Percentiles rank a stretch among this genome's conserved stretches.
phyloP scores from a whole-genome alignment of 2,797 vertebrate species.

The Labroides dimidiatus region DNA sequence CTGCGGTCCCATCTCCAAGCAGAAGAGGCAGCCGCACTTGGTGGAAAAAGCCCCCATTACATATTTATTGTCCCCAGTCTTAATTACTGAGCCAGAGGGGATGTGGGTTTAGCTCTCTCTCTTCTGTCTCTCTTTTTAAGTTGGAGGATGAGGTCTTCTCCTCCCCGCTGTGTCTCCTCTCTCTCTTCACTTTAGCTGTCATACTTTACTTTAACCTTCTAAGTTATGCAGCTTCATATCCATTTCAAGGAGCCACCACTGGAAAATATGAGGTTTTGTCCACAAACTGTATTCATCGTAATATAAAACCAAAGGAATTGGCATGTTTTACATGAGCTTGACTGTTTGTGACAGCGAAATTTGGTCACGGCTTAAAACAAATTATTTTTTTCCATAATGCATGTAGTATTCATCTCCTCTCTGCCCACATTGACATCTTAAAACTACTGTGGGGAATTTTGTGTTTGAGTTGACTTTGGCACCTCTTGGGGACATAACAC shows the following conservation, averaged over 20 bases:
- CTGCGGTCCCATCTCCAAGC: conserved; percentile 71
- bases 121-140: conserved; percentile 38
- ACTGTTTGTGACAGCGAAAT: conserved; percentile 1
- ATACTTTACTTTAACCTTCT: conserved; percentile 20
- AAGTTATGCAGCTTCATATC: conserved; percentile 28
- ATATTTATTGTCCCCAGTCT: conserved; percentile 81
- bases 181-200: conserved; percentile 28
- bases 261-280: conserved; percentile 39
- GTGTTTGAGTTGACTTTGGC: background rate
- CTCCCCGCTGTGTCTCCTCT: conserved; percentile 25
- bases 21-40: conserved; percentile 64
- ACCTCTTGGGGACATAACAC: background rate
- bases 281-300: conserved; percentile 20
- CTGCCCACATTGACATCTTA: conserved; percentile 13
- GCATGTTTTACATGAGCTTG: conserved; percentile 6
- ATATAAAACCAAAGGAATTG: conserved; percentile 3
- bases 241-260: conserved; percentile 38
- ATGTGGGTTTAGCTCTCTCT: conserved; percentile 56
- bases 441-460: background rate
- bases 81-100: conserved; percentile 77
- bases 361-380: conserved; percentile 1
- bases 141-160: conserved; percentile 39
- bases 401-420: background rate
- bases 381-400: background rate
- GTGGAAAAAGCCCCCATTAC: conserved; percentile 80